Evolutionary conservation across 37 sponge, comb jelly and placozoan species (phyloP), one percentile per base, ranked within the genome.

Genomic region (Aphrocallistes beatrix): DNA sequence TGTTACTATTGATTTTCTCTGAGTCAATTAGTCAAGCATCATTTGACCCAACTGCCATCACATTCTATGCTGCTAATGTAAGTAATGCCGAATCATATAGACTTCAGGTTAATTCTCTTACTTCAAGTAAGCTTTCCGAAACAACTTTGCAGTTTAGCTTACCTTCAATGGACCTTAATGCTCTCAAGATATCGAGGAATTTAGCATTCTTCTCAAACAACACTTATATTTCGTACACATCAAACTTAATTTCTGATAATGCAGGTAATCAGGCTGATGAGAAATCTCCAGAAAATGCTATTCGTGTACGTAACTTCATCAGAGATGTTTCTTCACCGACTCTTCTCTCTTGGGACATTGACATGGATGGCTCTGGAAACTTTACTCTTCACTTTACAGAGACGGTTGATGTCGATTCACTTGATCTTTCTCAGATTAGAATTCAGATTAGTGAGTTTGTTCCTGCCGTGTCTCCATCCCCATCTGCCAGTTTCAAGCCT

Each of bases 381-480:
- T 38, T 95, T 0, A 89, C 89, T 25, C 90, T 95, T 37, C 86
- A 85, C 17, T 95, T 95, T 50, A 88, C 81, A 36, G 88, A 84
- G 50, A 82, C 88, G 32, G 87, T 88, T 1, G 87, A 88, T 75
- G 87, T 88, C 3, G 10, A 21, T 28, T 60, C 75, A 25, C 75
- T 60, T 6, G 75, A 60, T 30, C 75, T 60, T 19, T 60, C 75
- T 25, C 17, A 60, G n/a, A 60, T 60, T 6, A 19, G 75, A 6
- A 60, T 60, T 25, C 75, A 60, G 21, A 60, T 60, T 32, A 25
- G 28, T 25, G 75, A 60, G 21, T 60, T 60, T 28, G 75, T 60
- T 60, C 75, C 75, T 21, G 49, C 17, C 17, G 75, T 60, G n/a
- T 3, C n/a, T 30, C 21, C n/a, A 60, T 28, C 34, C 21, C 75